A percentile compares a stretch with the other conserved stretches of the same genome.
Conservation (phyloP, 2,888 invertebrate genomes). For the Barypeithes pellucidus region DNA sequence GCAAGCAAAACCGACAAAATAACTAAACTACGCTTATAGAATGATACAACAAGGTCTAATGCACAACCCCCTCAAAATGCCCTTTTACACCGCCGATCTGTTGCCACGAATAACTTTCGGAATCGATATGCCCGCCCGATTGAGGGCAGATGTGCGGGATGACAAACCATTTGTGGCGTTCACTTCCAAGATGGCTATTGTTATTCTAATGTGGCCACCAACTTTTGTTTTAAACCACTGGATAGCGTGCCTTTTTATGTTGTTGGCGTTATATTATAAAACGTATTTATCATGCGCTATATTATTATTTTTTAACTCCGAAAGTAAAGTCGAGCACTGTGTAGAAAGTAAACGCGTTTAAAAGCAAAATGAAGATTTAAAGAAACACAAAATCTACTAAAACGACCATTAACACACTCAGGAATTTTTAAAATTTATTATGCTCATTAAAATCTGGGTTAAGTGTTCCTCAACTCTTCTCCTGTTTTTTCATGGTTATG, state of each 20-base stretch:
- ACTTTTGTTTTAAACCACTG: slow-evolving; percentile 15
- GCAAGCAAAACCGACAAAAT: neutral
- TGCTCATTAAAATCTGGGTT: too few relatives aligned
- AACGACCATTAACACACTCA: too few relatives aligned
- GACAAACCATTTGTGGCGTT: slow-evolving; percentile 24
- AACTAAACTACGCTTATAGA: neutral
- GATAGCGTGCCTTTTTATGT: neutral
- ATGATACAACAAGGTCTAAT: slow-evolving; percentile 2
- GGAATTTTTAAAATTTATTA: too few relatives aligned
- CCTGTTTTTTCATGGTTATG: too few relatives aligned
- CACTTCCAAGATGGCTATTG: neutral
- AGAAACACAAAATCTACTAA: too few relatives aligned
- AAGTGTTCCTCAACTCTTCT: too few relatives aligned
- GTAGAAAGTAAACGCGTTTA: too few relatives aligned
- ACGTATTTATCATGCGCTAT: too few relatives aligned
- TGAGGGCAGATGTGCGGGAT: slow-evolving; percentile 9
- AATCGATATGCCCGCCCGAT: slow-evolving; percentile 21
- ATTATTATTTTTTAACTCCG: too few relatives aligned
- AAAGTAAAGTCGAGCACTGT: too few relatives aligned
- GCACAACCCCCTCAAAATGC: neutral
- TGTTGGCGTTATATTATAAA: too few relatives aligned
- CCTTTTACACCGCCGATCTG: slow-evolving; percentile 10
- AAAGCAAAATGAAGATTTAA: too few relatives aligned
- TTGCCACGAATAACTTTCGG: slow-evolving; percentile 18
- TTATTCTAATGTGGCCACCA: slow-evolving; percentile 18